Evolutionary conservation across 2,888 invertebrate species (phyloP).

Genomic region (Sphecodes monilicornis): DNA sequence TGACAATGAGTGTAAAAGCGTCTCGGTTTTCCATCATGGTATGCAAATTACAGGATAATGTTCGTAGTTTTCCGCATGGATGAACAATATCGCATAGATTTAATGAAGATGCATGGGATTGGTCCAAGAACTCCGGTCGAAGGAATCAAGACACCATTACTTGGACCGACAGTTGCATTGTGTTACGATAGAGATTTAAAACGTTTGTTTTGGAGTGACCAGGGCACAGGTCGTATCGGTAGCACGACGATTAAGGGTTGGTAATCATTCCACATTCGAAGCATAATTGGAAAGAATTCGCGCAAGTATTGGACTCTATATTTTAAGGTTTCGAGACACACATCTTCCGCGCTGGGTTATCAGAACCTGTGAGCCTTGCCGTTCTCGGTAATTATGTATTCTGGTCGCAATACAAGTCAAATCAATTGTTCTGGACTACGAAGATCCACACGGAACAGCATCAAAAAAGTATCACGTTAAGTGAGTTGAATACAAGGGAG

Average conservation of each 20-base stretch:
- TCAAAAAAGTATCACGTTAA: conserved; percentile 78
- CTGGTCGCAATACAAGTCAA: conserved; percentile 88
- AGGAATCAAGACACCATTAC: conserved; percentile 82
- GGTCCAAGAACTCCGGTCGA: conserved; percentile 84
- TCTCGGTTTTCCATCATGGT: not conserved
- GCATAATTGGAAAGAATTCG: conserved; percentile 28
- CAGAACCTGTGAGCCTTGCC: conserved; percentile 86
- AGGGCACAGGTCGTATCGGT: conserved; percentile 88
- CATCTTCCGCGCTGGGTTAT: conserved; percentile 80
- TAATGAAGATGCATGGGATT: conserved; percentile 89
- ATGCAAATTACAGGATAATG: conserved; percentile 78
- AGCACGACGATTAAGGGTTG: conserved; percentile 87
- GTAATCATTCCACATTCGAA: conserved; percentile 11
- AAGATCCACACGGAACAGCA: conserved; percentile 83
- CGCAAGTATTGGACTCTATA: not conserved
- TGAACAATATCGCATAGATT: conserved; percentile 87
- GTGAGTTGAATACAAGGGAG: conserved; percentile 73
- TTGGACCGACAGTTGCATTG: conserved; percentile 86
- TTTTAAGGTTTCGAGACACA: conserved; percentile 82
- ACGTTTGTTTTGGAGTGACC: conserved; percentile 89
- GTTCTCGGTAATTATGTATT: conserved; percentile 88
- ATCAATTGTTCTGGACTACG: conserved; percentile 87
- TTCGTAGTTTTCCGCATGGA: conserved; percentile 75
- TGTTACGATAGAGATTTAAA: conserved; percentile 87
- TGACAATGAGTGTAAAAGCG: not conserved